Conservation (phyloP, 2,888 invertebrate genomes). For the Eupsilia transversa region DNA sequence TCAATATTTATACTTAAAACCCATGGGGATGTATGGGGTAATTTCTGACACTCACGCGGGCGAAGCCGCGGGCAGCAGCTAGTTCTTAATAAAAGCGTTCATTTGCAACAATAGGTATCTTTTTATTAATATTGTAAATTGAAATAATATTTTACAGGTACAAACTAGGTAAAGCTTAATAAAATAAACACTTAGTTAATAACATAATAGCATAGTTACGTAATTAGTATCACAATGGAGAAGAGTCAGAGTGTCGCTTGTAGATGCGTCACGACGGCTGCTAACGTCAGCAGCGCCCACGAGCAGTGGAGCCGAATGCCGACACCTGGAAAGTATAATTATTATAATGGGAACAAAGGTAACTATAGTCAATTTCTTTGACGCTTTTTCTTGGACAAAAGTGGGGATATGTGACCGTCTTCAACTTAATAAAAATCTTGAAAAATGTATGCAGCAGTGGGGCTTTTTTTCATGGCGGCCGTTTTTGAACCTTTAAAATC, state of each 20-base stretch:
- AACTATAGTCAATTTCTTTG: neutral
- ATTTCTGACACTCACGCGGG: too few species aligned
- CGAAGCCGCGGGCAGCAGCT: too few species aligned
- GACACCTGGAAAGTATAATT: conserved; percentile 55
- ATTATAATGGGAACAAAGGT: conserved; percentile 7
- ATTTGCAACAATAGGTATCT: conserved; percentile 54
- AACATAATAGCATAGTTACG: conserved; percentile 49
- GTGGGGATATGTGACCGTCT: neutral
- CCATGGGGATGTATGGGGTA: too few species aligned
- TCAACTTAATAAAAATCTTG: too few species aligned
- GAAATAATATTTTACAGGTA: conserved; percentile 51
- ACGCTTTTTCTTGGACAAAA: neutral
- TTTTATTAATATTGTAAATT: conserved; percentile 58
- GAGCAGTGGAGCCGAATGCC: conserved; percentile 57
- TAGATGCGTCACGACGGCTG: conserved; percentile 56
- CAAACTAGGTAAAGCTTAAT: conserved; percentile 66
- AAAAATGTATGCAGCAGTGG: too few species aligned
- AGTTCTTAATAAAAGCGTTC: conserved; percentile 41
- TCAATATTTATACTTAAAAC: too few species aligned
- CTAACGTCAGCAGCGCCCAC: conserved; percentile 61
- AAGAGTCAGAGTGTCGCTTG: conserved; percentile 49
- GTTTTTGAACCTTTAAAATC: too few species aligned
- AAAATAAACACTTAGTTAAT: conserved; percentile 70
- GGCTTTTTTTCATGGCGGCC: too few species aligned
- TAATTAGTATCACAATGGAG: conserved; percentile 76